Percentiles rank a stretch among this genome's conserved stretches.
These are phyloP conservation scores for Margarornis squamiger DNA, from an alignment of 2,797 vertebrate species.

Conservation along the genomic window DNA sequence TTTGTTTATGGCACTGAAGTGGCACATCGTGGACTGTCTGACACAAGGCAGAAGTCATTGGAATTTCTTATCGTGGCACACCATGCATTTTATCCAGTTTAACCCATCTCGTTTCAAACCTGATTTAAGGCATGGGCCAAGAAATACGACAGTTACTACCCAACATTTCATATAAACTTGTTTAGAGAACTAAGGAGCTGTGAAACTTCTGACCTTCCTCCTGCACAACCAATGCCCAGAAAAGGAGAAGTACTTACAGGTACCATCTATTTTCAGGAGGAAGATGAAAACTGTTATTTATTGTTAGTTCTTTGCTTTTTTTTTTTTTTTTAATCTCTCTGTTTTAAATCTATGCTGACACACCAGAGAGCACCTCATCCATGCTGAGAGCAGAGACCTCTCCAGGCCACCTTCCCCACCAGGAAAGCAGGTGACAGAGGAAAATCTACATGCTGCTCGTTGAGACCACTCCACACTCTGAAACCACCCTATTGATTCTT, in stretches of 20 bases:
- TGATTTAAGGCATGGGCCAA: not conserved
- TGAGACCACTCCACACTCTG: not conserved
- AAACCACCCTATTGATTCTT: not conserved
- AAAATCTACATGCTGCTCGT: not conserved
- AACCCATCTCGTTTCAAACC: not conserved
- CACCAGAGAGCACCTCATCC: not conserved
- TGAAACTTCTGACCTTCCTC: not conserved
- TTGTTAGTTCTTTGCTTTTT: not conserved
- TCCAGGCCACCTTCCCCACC: not conserved
- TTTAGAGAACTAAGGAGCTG: not conserved
- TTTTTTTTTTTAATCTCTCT: not conserved
- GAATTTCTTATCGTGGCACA: not conserved
- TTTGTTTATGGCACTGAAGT: not conserved
- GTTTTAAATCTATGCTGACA: not conserved
- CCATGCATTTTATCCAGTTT: not conserved
- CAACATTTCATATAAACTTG: not conserved
- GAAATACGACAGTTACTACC: not conserved
- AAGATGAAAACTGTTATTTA: slow-evolving; percentile 18
- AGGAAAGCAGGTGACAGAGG: not conserved
- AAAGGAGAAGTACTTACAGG: not conserved
- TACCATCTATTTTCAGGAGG: not conserved
- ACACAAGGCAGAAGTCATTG: not conserved
- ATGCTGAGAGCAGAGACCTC: not conserved
- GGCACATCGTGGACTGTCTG: not conserved
- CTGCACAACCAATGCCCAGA: not conserved